These are phyloP conservation scores for Callyntrura guangdongensis DNA, from an alignment of 2,888 invertebrate species.

Conservation along the genomic window DNA sequence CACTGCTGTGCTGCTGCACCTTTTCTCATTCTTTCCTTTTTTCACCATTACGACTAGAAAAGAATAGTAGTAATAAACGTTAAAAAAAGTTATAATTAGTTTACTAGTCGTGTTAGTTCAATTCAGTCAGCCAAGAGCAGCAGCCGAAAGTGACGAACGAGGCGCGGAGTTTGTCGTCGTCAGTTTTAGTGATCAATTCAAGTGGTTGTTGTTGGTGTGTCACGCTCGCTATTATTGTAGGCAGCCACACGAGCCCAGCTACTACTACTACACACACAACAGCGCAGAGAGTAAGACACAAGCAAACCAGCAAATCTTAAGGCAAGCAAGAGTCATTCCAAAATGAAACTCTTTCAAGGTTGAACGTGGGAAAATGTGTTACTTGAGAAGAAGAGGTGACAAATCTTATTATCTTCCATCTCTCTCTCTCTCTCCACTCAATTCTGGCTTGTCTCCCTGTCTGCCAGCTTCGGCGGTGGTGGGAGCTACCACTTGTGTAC, in stretches of 20 bases:
- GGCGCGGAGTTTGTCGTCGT: no score
- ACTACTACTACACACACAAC: no score
- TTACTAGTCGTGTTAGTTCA: background rate
- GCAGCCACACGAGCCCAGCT: no score
- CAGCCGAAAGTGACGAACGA: no score
- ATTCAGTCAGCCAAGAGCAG: no score
- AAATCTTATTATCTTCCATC: constrained; percentile 31
- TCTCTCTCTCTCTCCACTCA: background rate
- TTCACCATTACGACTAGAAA: no score
- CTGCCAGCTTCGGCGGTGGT: no score
- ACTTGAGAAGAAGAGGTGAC: constrained; percentile 41
- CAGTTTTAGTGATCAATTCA: no score
- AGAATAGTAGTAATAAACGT: background rate
- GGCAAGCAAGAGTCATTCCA: constrained; percentile 5
- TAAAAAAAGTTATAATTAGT: constrained; percentile 1
- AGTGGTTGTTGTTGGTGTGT: no score
- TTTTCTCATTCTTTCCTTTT: background rate
- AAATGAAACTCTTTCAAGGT: constrained; percentile 34
- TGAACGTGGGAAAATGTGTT: constrained; percentile 59
- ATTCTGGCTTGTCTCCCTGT: background rate
- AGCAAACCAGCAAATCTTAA: no score
- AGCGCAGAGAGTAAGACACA: no score
- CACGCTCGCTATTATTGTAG: no score
- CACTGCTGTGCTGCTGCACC: constrained; percentile 7
- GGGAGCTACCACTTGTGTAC: background rate